Evolutionary conservation across 2,797 vertebrate genomes (phyloP).

Genomic region (Lagorchestes hirsutus): DNA sequence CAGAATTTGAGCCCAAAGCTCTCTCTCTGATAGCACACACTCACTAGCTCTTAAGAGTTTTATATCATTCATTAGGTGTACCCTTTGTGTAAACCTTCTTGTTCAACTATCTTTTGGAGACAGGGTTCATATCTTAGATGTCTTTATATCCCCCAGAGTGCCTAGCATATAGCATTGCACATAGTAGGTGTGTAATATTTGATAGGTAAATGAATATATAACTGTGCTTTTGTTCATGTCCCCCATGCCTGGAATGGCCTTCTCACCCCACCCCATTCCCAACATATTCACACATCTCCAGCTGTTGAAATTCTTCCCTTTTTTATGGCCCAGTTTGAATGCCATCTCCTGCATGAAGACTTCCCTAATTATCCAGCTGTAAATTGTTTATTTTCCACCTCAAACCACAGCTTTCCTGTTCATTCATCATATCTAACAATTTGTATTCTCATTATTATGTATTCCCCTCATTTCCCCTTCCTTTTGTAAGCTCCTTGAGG

Average conservation of each 20-base stretch:
- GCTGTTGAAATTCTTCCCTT: background rate
- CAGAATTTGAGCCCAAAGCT: background rate
- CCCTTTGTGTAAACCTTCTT: background rate
- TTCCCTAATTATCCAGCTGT: background rate
- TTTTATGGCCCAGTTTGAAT: background rate
- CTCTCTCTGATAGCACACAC: background rate
- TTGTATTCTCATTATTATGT: background rate
- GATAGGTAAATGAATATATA: background rate
- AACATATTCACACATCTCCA: background rate
- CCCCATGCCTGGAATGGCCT: background rate
- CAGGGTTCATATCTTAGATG: background rate
- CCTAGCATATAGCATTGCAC: background rate
- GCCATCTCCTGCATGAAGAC: constrained; percentile 26
- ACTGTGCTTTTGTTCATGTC: background rate
- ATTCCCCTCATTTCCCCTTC: background rate
- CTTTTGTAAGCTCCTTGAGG: background rate
- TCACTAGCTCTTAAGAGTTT: background rate
- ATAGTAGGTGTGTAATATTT: background rate
- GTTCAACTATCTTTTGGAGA: background rate
- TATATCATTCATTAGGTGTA: background rate
- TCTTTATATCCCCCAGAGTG: background rate
- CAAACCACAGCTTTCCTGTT: background rate
- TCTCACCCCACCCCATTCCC: background rate
- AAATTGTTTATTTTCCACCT: background rate
- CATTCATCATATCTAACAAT: background rate